Evolutionary conservation across 2,113 vertebrate genomes (phyloP).

Genomic region (Cairina moschata): DNA sequence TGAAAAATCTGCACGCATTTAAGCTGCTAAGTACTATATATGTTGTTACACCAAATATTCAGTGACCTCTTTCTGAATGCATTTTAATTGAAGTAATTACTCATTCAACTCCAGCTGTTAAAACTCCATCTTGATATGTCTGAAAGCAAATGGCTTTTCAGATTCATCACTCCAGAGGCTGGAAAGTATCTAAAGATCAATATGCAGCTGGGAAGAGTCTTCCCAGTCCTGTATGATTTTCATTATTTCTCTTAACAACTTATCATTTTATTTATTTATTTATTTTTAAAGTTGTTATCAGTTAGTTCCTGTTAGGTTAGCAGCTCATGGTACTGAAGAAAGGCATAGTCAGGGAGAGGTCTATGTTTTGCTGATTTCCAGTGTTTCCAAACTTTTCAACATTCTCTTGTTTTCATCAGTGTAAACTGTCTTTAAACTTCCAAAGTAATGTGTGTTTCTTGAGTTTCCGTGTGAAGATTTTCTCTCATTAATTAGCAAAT

Average conservation of each 20-base stretch:
- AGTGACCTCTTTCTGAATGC: slow-evolving; percentile 60
- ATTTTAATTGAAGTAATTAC: slow-evolving; percentile 71
- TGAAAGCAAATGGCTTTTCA: slow-evolving; percentile 45
- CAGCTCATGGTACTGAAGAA: not conserved
- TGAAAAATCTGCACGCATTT: slow-evolving; percentile 55
- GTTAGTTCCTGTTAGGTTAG: not conserved
- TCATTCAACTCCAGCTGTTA: slow-evolving; percentile 60
- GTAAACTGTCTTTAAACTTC: slow-evolving; percentile 1
- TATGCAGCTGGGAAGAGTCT: not conserved
- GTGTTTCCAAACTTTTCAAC: not conserved
- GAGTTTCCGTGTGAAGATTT: not conserved
- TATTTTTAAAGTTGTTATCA: slow-evolving; percentile 11
- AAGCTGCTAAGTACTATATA: slow-evolving; percentile 46
- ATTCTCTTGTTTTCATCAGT: not conserved
- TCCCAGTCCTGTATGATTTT: not conserved
- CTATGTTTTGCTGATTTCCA: not conserved
- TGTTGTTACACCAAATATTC: slow-evolving; percentile 53
- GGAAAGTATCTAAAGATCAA: slow-evolving; percentile 24
- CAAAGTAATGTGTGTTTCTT: not conserved
- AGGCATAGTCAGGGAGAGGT: not conserved
- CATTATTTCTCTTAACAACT: not conserved
- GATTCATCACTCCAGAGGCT: not conserved
- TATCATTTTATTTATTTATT: not conserved
- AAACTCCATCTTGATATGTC: slow-evolving; percentile 15
- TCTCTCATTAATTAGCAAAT: slow-evolving; percentile 1